Evolutionary conservation across 1,140 invertebrate genomes (phyloP), one percentile per base, ranked within the genome.

Genomic region (Metaphire vulgaris): DNA sequence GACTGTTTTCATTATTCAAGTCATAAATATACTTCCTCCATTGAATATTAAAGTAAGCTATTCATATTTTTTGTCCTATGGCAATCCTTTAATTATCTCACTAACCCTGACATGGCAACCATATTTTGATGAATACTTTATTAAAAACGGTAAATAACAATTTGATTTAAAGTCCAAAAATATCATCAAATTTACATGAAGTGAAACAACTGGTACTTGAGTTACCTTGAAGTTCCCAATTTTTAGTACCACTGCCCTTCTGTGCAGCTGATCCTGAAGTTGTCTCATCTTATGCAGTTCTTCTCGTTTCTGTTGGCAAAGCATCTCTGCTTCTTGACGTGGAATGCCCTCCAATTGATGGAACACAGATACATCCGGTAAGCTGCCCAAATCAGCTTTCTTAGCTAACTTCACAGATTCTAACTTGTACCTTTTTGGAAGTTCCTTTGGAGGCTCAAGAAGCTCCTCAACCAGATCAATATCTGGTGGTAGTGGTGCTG

Each of bases 171-270:
- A 21, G 21, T 12, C 41, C 6, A 56, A 56, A n/a, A n/a, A n/a
- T n/a, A n/a, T n/a, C n/a, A n/a, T n/a, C n/a, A n/a, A n/a, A n/a
- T n/a, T n/a, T n/a, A n/a, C n/a, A n/a, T n/a, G n/a, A n/a, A n/a
- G n/a, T n/a, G n/a, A n/a, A n/a, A n/a, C n/a, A n/a, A n/a, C n/a
- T n/a, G n/a, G n/a, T n/a, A n/a, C n/a, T n/a, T 56, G 6, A 56
- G 21, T 12, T 29, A 73, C 72, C 72, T 56, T 73, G n/a, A 73
- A 34, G 16, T 73, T 34, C 16, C 72, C 72, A 16, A 73, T 41
- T 73, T 34, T 34, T 28, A 73, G 32, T 31, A 73, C 72, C 16
- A 73, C 15, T 21, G 72, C 32, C 56, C 72, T 34, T 41, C 56
- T 73, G 1, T 34, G 32, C 33, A 73, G 28, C 33, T 56, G 2